Evolutionary conservation across 2,888 invertebrate genomes (phyloP).

Genomic region (Xiphydria camelus): DNA sequence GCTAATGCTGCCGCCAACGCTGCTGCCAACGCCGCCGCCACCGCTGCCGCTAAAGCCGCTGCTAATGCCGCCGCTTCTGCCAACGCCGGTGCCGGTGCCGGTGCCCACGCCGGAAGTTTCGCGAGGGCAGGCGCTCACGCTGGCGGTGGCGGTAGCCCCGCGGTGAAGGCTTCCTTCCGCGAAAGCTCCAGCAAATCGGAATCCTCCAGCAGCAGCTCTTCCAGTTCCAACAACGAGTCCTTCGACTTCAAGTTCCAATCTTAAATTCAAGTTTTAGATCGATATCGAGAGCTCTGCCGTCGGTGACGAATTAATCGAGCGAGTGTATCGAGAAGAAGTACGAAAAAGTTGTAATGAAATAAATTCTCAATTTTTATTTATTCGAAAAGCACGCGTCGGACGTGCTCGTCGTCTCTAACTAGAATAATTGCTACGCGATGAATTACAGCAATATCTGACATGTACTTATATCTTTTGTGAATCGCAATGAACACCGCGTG

Average conservation of each 20-base stretch:
- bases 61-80: slow-evolving; percentile 6
- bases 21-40: background rate
- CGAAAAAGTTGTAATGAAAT: too few relatives aligned
- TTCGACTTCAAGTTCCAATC: background rate
- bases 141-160: slow-evolving; percentile 4
- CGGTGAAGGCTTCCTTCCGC: slow-evolving; percentile 13
- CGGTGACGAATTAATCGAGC: too few relatives aligned
- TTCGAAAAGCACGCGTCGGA: too few relatives aligned
- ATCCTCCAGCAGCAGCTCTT: slow-evolving; percentile 1
- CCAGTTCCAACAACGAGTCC: slow-evolving; percentile 1
- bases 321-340: too few relatives aligned
- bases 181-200: slow-evolving; percentile 1
- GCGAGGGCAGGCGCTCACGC: slow-evolving; percentile 6
- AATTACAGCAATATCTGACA: too few relatives aligned
- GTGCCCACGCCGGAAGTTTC: slow-evolving; percentile 6
- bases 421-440: too few relatives aligned
- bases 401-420: too few relatives aligned
- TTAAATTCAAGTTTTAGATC: too few relatives aligned
- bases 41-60: slow-evolving; percentile 6
- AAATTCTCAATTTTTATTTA: too few relatives aligned
- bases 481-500: too few relatives aligned
- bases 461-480: too few relatives aligned
- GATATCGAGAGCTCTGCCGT: too few relatives aligned
- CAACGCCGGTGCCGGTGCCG: background rate
- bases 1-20: background rate